Conservation (phyloP, 2,113 vertebrate species). For the Salvelinus sp. region DNA sequence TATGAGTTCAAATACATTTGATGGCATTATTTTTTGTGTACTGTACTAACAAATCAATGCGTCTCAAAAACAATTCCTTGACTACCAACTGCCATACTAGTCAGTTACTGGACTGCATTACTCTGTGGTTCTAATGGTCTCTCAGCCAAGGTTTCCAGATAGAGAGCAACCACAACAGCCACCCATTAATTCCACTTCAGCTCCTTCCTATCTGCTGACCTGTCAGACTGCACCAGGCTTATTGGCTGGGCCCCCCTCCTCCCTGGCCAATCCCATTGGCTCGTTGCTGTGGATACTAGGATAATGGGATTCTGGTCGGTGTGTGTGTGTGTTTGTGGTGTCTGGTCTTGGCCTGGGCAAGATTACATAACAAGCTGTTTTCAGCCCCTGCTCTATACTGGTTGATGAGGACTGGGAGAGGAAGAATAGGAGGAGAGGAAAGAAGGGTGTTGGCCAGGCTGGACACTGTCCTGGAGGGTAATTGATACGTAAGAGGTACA, state of each 20-base stretch:
- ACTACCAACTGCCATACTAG: constrained; percentile 3
- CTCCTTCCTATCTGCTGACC: constrained; percentile 2
- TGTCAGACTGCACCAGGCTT: constrained; percentile 10
- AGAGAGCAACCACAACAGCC: not conserved
- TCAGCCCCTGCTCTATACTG: not conserved
- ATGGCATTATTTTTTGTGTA: no score
- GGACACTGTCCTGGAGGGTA: not conserved
- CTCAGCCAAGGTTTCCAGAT: no score
- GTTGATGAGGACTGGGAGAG: not conserved
- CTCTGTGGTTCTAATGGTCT: no score
- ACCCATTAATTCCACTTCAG: not conserved
- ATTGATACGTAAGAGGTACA: not conserved
- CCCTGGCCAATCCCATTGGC: constrained; percentile 20
- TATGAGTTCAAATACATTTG: no score
- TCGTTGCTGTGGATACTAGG: not conserved
- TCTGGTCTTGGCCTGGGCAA: not conserved
- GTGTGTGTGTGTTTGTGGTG: constrained; percentile 16
- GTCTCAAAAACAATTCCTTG: no score
- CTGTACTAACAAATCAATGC: no score
- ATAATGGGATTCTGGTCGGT: not conserved
- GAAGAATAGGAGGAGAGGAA: not conserved
- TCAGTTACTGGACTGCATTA: no score
- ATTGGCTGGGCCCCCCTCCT: constrained; percentile 21
- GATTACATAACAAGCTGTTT: constrained; percentile 47
- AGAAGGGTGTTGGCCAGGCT: not conserved